These are phyloP conservation scores for Microtus richardsoni DNA, from an alignment of 2,113 vertebrate genomes.

Conservation along the genomic window DNA sequence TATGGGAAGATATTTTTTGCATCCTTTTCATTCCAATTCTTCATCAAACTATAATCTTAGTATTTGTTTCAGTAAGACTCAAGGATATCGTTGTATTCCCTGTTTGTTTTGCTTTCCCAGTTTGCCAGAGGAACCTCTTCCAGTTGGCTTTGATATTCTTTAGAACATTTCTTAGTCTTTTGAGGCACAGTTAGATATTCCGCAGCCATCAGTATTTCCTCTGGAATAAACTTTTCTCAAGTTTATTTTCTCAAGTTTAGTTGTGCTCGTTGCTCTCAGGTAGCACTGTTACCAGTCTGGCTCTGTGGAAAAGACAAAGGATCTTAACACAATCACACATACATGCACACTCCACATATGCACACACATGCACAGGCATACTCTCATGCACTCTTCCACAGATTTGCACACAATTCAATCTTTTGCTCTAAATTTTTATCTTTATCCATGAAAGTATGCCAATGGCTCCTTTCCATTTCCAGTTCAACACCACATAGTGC, in stretches of 20 bases:
- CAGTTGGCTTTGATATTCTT: neutral
- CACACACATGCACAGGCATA: neutral
- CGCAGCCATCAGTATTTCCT: slow-evolving; percentile 10
- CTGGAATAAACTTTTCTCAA: neutral
- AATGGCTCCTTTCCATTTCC: neutral
- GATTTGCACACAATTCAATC: neutral
- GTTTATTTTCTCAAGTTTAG: no score
- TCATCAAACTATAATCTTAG: neutral
- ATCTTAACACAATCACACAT: neutral
- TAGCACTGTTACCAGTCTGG: neutral
- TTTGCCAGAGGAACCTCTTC: neutral
- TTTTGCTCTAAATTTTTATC: slow-evolving; percentile 5
- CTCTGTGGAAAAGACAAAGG: neutral
- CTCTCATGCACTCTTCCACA: neutral
- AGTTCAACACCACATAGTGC: neutral
- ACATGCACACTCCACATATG: neutral
- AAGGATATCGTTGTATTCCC: neutral
- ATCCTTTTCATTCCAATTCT: neutral
- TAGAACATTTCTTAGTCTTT: slow-evolving; percentile 17
- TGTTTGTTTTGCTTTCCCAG: slow-evolving; percentile 21
- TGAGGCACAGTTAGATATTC: neutral
- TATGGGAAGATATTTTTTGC: slow-evolving; percentile 15
- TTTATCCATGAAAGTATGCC: neutral
- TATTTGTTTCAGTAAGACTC: neutral
- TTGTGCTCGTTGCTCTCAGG: neutral